Conservation (phyloP, 2,888 invertebrate genomes). For the Neuroscelio doddi region DNA sequence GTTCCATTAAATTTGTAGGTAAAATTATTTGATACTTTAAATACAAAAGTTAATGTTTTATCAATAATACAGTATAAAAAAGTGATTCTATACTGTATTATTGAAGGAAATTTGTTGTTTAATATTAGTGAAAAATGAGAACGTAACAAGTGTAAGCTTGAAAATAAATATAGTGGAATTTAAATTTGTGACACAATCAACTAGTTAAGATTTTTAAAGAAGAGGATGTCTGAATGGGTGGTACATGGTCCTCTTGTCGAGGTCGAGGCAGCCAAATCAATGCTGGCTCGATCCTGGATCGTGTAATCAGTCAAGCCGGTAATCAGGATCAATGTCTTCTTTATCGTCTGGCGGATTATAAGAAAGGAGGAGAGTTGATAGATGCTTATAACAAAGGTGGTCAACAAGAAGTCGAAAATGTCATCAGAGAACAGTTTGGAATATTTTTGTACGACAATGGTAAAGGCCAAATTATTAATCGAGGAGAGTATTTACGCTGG, state of each 20-base stretch:
- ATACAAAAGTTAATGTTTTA: neutral
- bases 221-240: slow-evolving; percentile 68
- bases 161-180: too few relatives aligned
- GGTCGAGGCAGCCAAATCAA: slow-evolving; percentile 68
- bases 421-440: slow-evolving; percentile 89
- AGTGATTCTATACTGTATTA: too few relatives aligned
- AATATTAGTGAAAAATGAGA: too few relatives aligned
- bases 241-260: slow-evolving; percentile 66
- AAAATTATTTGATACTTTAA: too few relatives aligned
- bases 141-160: too few relatives aligned
- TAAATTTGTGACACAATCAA: too few relatives aligned
- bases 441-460: slow-evolving; percentile 92
- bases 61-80: too few relatives aligned
- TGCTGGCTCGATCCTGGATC: slow-evolving; percentile 87
- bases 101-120: too few relatives aligned
- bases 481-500: slow-evolving; percentile 92
- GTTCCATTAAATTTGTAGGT: too few relatives aligned
- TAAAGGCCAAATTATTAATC: slow-evolving; percentile 86
- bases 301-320: slow-evolving; percentile 91
- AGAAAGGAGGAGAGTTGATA: slow-evolving; percentile 91
- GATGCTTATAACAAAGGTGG: slow-evolving; percentile 91
- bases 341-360: slow-evolving; percentile 91
- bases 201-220: slow-evolving; percentile 3
- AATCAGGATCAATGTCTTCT: slow-evolving; percentile 89
- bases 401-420: slow-evolving; percentile 85